Evolutionary conservation across 1,140 invertebrate species (phyloP).

Genomic region (Yoshiicerus persimilis): DNA sequence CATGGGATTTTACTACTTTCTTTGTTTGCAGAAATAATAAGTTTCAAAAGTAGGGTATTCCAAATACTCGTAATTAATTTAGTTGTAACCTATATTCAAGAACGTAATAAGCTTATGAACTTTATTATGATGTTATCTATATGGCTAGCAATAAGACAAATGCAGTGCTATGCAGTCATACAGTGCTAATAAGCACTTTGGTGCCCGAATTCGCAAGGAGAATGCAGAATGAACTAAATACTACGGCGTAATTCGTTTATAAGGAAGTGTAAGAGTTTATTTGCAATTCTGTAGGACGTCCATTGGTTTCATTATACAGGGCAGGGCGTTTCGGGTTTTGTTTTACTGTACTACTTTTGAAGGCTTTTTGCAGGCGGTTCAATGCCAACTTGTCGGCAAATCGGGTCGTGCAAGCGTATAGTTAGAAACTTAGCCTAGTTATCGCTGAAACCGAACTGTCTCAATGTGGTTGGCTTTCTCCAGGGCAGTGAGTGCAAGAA

Average conservation of each 20-base stretch:
- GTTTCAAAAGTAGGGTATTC: neutral
- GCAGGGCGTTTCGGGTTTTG: neutral
- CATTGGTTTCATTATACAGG: neutral
- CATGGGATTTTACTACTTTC: neutral
- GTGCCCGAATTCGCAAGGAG: neutral
- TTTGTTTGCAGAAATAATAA: neutral
- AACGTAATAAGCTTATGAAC: neutral
- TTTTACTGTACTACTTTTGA: neutral
- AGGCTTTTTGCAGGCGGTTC: neutral
- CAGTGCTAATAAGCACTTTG: neutral
- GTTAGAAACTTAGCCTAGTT: neutral
- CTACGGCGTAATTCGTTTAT: no score
- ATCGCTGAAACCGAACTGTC: neutral
- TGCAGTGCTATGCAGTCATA: neutral
- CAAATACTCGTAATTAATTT: neutral
- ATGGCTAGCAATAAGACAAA: no score
- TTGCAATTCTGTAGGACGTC: neutral
- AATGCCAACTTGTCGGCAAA: slow-evolving; percentile 4
- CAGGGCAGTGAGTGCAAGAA: neutral
- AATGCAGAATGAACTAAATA: neutral
- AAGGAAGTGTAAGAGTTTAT: neutral
- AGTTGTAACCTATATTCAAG: neutral
- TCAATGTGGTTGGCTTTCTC: neutral
- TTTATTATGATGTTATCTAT: no score
- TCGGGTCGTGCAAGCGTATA: neutral